These are phyloP conservation scores for Sialis lutaria DNA, from an alignment of 2,888 invertebrate genomes.

Conservation along the genomic window DNA sequence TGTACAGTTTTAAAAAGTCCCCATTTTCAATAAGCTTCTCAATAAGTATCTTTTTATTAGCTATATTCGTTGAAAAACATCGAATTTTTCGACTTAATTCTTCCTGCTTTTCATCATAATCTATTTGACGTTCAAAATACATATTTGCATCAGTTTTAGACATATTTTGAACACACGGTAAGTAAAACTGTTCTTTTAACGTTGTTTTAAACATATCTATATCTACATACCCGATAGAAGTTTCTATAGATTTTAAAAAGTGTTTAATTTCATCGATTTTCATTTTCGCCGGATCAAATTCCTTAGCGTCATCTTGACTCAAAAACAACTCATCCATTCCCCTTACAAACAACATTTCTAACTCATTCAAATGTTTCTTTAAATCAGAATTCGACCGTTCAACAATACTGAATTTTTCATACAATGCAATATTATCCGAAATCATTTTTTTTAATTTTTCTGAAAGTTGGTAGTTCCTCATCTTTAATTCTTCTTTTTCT, in stretches of 20 bases:
- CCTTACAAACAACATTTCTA: too few relatives aligned
- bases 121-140: slow-evolving; percentile 42
- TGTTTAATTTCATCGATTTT: too few relatives aligned
- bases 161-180: too few relatives aligned
- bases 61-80: slow-evolving; percentile 51
- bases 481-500: slow-evolving; percentile 34
- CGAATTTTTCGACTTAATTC: slow-evolving; percentile 47
- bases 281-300: too few relatives aligned
- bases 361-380: too few relatives aligned
- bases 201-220: slow-evolving; percentile 1
- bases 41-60: slow-evolving; percentile 45
- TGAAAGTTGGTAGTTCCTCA: slow-evolving; percentile 44
- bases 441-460: slow-evolving; percentile 44
- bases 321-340: too few relatives aligned
- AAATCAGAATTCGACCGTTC: slow-evolving; percentile 22
- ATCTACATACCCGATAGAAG: slow-evolving; percentile 3
- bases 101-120: slow-evolving; percentile 50
- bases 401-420: slow-evolving; percentile 49
- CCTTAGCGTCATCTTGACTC: too few relatives aligned
- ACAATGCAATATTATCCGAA: slow-evolving; percentile 50
- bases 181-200: not conserved
- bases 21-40: slow-evolving; percentile 40
- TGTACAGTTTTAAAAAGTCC: slow-evolving; percentile 25
- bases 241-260: too few relatives aligned
- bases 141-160: slow-evolving; percentile 22